Percentiles rank a stretch among this genome's conserved stretches.
Conservation (phyloP, 1,140 invertebrate species). For the Meloidogyne chitwoodi region DNA sequence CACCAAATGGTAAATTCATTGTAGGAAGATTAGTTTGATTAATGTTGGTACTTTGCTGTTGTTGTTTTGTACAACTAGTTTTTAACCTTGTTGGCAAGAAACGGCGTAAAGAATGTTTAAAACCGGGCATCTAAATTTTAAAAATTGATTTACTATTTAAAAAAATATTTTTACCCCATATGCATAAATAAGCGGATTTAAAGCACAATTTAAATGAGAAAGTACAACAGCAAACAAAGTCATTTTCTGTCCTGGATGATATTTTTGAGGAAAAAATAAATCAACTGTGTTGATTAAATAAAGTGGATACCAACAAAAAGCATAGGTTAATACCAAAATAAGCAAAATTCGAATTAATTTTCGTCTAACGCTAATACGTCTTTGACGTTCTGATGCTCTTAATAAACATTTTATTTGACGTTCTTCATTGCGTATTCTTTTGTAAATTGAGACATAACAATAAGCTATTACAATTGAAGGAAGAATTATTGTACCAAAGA, state of each 20-base stretch:
- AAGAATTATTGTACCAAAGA: constrained; percentile 41
- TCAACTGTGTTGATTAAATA: constrained; percentile 45
- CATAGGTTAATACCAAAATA: constrained; percentile 39
- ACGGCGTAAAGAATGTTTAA: constrained; percentile 38
- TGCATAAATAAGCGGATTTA: constrained; percentile 45
- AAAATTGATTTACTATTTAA: background rate
- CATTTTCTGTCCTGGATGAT: constrained; percentile 10
- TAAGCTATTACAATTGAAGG: constrained; percentile 41
- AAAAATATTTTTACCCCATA: constrained; percentile 12
- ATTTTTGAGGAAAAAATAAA: constrained; percentile 34
- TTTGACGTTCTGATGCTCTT: constrained; percentile 34
- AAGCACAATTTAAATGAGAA: constrained; percentile 43
- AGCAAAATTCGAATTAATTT: constrained; percentile 46
- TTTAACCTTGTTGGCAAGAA: constrained; percentile 27
- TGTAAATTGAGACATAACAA: constrained; percentile 41
- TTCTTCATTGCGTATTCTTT: constrained; percentile 40
- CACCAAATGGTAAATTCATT: background rate
- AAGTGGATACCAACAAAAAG: constrained; percentile 45
- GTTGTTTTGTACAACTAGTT: background rate
- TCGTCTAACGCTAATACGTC: constrained; percentile 40
- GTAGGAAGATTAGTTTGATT: background rate
- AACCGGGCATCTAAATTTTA: constrained; percentile 38
- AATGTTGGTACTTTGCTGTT: background rate
- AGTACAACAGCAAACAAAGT: constrained; percentile 40
- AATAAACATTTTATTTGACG: constrained; percentile 41